Evolutionary conservation across 1,140 invertebrate species (phyloP), one percentile per base, ranked within the genome.

Genomic region (Piezodorus guildinii): DNA sequence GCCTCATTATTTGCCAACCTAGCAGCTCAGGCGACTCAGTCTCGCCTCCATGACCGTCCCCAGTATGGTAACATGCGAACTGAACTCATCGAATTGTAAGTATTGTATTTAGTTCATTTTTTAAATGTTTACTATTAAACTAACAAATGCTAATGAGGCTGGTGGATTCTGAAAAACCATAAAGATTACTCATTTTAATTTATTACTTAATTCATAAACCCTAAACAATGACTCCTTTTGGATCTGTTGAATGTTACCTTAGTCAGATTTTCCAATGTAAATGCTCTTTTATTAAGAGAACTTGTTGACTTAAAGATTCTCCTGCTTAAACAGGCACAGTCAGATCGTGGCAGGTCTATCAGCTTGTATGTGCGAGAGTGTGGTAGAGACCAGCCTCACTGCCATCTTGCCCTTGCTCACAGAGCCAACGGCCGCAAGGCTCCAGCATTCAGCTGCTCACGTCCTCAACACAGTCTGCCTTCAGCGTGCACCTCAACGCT

Each of bases 281-380:
- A 4, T 30, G 8, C 3, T 30, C 27, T 30, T 30, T 3, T 30
- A 30, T 30, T 4, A 30, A 30, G 27, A 4, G 8, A 30, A 30
- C 27, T 30, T 30, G 12, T 39, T 30, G 9, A 30, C 9, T 30
- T 30, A 30, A 39, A 39, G 34, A 10, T 8, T 30, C 12, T 10
- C 34, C 34, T 39, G 3, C 34, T 39, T 39, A 1, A 39, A 16
- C 15, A 85, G 84, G n/a, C 82, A 86, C 74, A 83, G 82, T 45
- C 83, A 87, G 72, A 76, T 83, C 19, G 73, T 87, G 43, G 84
- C 83, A 14, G 79, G 84, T 5, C 72, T 86, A 23, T 81, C 85
- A 72, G 81, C 84, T 0, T 87, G 82, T 78, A 78, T 80, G 65
- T 80, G 83, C 68, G 85, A 84, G 83, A 74, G 81, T 60, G 70